Evolutionary conservation across 2,797 vertebrate species (phyloP), one percentile per base, ranked within the genome.

Genomic region (Diplodus sargus): DNA sequence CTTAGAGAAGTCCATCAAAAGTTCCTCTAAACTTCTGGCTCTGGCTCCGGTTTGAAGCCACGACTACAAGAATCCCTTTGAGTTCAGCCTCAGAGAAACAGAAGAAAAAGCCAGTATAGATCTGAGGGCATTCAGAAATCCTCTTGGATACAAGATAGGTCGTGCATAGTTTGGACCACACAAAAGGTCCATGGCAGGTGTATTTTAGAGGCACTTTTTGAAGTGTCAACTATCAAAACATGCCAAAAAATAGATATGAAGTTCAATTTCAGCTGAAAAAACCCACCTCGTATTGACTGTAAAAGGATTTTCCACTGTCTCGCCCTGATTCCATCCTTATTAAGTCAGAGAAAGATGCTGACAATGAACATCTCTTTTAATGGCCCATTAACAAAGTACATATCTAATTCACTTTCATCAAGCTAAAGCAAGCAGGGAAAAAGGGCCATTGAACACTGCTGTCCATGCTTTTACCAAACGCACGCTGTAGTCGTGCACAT

Each of bases 361-460:
- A 93, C 82, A 87, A 75, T 75, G 74, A 88, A 78, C 69, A 87
- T 79, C 53, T 62, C 56, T 74, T 81, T 80, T 85, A 86, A 84
- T 80, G 76, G 74, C 45, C 88, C 74, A 84, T 91, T 89, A 87
- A 85, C 83, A 87, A 81, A 88, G 70, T 66, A 85, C 80, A 88
- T 81, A 79, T 87, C 86, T 84, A 85, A 88, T 91, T 90, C 84
- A 88, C 85, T 91, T 91, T 85, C 87, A 91, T 90, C 84, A 81
- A 87, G 84, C 87, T 91, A 87, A 89, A 91, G 81, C 78, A 86
- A 90, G 78, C 80, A 84, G 70, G 53, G 67, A 79, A 79, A 85
- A 78, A 42, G 75, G 79, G 49, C 79, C 81, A 87, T 78, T 83
- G 81, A 89, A 79, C 82, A 85, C 77, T 82, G 74, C 70, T 73